Conservation (phyloP, 2,888 invertebrate species). For the Eurois occulta region DNA sequence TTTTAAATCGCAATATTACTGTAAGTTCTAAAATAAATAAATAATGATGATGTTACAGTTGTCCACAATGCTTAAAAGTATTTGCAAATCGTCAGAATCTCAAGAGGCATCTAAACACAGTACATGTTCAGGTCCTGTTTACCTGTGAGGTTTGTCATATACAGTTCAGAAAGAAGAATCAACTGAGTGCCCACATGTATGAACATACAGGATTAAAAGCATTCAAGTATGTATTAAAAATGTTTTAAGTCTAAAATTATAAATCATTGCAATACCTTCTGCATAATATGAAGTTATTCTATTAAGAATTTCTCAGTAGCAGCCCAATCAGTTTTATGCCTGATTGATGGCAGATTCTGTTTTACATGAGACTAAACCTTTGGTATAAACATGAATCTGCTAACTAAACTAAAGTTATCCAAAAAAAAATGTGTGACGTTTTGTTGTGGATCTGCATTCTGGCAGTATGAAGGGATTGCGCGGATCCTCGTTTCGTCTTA, state of each 20-base stretch:
- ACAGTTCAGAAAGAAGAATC: conserved; percentile 90
- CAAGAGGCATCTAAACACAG: conserved; percentile 90
- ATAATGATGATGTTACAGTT: conserved; percentile 76
- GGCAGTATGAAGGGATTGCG: too few species aligned
- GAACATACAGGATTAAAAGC: conserved; percentile 88
- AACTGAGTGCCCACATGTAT: conserved; percentile 90
- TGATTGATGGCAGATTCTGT: neutral
- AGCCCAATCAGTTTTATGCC: neutral
- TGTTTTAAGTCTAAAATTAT: neutral
- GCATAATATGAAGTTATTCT: neutral
- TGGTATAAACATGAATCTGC: too few species aligned
- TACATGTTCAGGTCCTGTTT: conserved; percentile 82
- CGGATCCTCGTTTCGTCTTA: too few species aligned
- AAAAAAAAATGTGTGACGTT: too few species aligned
- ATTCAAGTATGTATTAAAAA: conserved; percentile 77
- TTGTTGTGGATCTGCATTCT: too few species aligned
- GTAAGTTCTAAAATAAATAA: neutral
- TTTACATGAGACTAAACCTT: neutral
- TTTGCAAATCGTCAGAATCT: conserved; percentile 90
- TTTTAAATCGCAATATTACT: too few species aligned
- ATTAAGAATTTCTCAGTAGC: neutral
- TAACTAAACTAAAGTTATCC: too few species aligned
- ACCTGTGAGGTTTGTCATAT: conserved; percentile 87
- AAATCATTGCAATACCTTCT: neutral
- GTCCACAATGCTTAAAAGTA: conserved; percentile 86